Conservation (phyloP, 2,113 vertebrate genomes). For the Eolophus roseicapilla region DNA sequence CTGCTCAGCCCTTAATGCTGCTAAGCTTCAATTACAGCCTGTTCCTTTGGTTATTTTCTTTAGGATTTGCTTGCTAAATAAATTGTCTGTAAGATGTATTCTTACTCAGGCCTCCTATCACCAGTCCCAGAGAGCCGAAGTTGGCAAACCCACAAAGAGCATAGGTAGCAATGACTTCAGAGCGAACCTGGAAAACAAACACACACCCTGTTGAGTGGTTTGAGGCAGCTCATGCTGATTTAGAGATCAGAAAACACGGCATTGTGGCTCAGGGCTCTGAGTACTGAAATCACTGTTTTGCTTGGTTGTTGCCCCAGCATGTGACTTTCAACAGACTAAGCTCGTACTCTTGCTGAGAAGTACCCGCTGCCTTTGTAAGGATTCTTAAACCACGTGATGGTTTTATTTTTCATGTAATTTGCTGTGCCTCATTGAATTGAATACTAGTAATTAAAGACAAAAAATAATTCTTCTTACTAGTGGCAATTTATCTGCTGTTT, state of each 20-base stretch:
- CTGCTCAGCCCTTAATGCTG: neutral
- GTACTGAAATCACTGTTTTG: neutral
- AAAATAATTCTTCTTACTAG: neutral
- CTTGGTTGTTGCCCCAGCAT: neutral
- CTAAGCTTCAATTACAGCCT: neutral
- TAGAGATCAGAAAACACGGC: neutral
- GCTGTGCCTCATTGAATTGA: neutral
- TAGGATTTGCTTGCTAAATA: neutral
- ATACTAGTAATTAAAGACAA: neutral
- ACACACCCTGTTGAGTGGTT: neutral
- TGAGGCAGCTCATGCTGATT: neutral
- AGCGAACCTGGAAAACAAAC: conserved; percentile 78
- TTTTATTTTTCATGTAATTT: neutral
- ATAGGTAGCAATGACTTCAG: conserved; percentile 88
- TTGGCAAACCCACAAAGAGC: conserved; percentile 91
- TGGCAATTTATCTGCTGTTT: neutral
- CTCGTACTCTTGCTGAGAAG: neutral
- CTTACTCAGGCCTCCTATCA: conserved; percentile 84
- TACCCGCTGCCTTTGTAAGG: neutral
- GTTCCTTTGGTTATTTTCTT: neutral
- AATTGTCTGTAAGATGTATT: neutral
- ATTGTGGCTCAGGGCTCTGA: neutral
- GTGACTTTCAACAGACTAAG: neutral
- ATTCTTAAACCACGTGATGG: neutral
- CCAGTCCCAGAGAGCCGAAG: conserved; percentile 82